phyloP scores from a whole-genome alignment of 2,113 vertebrate species.

The Gopherus flavomarginatus region DNA sequence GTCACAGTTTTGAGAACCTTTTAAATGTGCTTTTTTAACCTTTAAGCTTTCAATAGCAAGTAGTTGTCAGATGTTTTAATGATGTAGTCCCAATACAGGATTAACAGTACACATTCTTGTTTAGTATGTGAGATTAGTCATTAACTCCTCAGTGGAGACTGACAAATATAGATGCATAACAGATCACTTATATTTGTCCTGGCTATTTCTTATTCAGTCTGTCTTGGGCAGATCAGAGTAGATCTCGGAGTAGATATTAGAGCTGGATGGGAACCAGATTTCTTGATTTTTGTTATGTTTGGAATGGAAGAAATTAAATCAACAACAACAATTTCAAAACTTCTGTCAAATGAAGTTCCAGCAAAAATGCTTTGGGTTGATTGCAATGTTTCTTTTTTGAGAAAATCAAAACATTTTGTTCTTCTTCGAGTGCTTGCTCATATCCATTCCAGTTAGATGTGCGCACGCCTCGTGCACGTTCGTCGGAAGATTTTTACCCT shows the following conservation, averaged over 20 bases:
- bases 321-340: background rate
- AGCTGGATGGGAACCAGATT: background rate
- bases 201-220: background rate
- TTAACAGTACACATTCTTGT: background rate
- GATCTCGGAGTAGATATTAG: background rate
- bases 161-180: background rate
- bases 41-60: background rate
- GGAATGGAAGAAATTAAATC: no score
- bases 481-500: no score
- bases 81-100: background rate
- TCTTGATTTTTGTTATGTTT: background rate
- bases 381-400: background rate
- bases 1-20: background rate
- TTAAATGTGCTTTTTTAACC: background rate
- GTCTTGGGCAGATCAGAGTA: background rate
- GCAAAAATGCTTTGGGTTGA: background rate
- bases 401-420: background rate
- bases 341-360: background rate
- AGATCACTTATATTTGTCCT: background rate
- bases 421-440: no score
- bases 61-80: background rate
- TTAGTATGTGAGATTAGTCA: background rate
- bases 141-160: background rate
- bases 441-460: no score
- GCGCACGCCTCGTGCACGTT: no score